These are phyloP conservation scores for Musca vetustissima DNA, from an alignment of 1,140 invertebrate species.

Conservation along the genomic window DNA sequence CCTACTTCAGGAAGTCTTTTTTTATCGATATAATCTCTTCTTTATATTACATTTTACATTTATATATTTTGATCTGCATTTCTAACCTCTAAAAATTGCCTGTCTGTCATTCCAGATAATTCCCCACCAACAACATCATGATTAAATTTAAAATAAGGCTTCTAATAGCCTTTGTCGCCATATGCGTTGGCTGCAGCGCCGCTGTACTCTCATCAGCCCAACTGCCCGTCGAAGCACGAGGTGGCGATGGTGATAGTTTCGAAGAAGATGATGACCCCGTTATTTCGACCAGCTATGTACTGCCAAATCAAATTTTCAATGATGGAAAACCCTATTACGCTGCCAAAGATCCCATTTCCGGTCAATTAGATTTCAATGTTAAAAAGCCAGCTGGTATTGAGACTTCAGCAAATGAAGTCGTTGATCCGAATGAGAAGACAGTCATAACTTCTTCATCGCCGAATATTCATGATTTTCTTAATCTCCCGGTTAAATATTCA, in stretches of 20 bases:
- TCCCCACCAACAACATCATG: background rate
- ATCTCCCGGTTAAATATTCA: slow-evolving; percentile 69
- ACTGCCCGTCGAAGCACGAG: slow-evolving; percentile 43
- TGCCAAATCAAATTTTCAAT: slow-evolving; percentile 61
- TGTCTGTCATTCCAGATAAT: background rate
- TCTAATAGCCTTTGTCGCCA: slow-evolving; percentile 6
- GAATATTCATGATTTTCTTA: slow-evolving; percentile 70
- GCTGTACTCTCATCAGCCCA: slow-evolving; percentile 37
- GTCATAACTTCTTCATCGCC: slow-evolving; percentile 56
- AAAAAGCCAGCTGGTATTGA: slow-evolving; percentile 58
- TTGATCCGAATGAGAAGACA: slow-evolving; percentile 50
- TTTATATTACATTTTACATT: too few species aligned
- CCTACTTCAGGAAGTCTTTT: too few species aligned
- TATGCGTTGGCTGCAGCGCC: background rate
- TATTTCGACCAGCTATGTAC: slow-evolving; percentile 46
- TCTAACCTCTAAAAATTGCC: background rate
- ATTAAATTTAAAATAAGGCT: slow-evolving; percentile 23
- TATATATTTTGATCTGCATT: too few species aligned
- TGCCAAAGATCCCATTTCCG: slow-evolving; percentile 69
- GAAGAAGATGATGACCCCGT: slow-evolving; percentile 48
- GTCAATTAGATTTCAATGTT: slow-evolving; percentile 65
- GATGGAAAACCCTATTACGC: slow-evolving; percentile 71
- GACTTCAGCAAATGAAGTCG: slow-evolving; percentile 46
- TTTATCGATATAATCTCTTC: too few species aligned
- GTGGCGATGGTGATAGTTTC: slow-evolving; percentile 31